Base-by-base conservation (phyloP, 2,797 vertebrate species). In the Pteropus rufus region DNA sequence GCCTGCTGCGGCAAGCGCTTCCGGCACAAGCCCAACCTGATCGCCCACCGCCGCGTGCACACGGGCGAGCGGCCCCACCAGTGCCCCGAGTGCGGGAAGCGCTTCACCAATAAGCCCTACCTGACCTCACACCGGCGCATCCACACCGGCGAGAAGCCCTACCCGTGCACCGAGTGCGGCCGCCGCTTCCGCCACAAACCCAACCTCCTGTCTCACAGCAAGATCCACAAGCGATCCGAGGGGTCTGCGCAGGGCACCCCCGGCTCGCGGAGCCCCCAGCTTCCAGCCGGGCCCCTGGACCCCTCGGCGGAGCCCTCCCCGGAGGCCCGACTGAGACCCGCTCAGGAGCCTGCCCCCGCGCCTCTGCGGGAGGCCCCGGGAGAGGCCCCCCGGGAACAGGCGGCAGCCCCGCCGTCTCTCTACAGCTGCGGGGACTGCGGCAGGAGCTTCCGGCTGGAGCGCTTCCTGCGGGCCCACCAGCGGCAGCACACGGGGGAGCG, bases 1-100 rank as follows among this genome's bases (percentile, higher is more conserved):
- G 97, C 97, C 24, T 98, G 98, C 97, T 99, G 98, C 0, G 98
- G 98, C 12, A 98, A 98, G 96, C 98, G 98, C 97, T 99, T 99
- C 96, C 98, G 98, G n/a, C 98, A 99, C 96, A 98, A 99, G 86
- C 98, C 98, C 96, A 99, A 99, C 96, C 94, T 99, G 85, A 98
- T 99, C 41, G 98, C 98, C 5, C 99, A 99, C 97, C 98, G 98
- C 46, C 93, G 98, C 1, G 98, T 98, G 95, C 98, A 99, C 92
- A 98, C 98, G 0, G 98, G 98, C 0, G 98, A 98, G 94, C 89
- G 98, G 24, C 98, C 98, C 0, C 98, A 98, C 92, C 97, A 98
- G 81, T 98, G 98, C n/a, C 85, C 97, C 0, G 97, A 97, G 18
- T 98, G 98, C 0, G 98, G 98, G 0, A 98, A 98, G 92, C 93